A percentile compares a stretch with the other conserved stretches of the same genome.
phyloP scores from a whole-genome alignment of 92 coral and sea anemone species.

The Epizoanthus scotinus region DNA sequence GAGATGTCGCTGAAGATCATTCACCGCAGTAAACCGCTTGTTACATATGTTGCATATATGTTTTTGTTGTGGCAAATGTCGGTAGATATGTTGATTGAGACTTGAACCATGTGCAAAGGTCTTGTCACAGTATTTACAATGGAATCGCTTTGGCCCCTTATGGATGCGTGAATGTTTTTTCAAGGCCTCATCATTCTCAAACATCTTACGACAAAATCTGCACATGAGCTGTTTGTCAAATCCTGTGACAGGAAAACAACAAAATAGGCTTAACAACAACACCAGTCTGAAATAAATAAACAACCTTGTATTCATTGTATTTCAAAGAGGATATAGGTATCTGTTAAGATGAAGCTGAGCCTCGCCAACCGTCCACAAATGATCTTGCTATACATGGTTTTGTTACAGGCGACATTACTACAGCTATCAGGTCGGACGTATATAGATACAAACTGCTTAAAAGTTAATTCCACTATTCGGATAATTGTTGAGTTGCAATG shows the following conservation, averaged over 20 bases:
- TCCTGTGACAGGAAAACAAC: background rate
- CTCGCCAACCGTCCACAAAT: no score
- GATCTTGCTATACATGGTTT: no score
- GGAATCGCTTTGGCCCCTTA: slow-evolving; percentile 1
- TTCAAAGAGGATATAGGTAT: no score
- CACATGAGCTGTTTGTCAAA: slow-evolving; percentile 17
- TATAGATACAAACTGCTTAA: no score
- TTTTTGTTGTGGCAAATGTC: slow-evolving; percentile 9
- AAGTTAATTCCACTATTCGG: no score
- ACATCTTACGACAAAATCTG: slow-evolving; percentile 14
- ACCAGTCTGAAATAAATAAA: no score
- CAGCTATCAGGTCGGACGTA: no score
- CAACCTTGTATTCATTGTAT: no score
- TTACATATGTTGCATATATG: slow-evolving; percentile 1
- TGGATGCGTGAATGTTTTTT: slow-evolving; percentile 1
- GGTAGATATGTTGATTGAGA: background rate
- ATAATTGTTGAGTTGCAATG: no score
- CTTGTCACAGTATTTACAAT: slow-evolving; percentile 15
- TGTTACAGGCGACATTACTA: no score
- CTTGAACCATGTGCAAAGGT: background rate
- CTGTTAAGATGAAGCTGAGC: no score
- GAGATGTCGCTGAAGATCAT: slow-evolving; percentile 13
- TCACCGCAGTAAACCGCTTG: background rate
- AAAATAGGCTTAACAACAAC: no score
- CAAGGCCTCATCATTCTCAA: slow-evolving; percentile 1